Conservation (phyloP, 2,797 vertebrate genomes). For the Jordanella pulchra region DNA sequence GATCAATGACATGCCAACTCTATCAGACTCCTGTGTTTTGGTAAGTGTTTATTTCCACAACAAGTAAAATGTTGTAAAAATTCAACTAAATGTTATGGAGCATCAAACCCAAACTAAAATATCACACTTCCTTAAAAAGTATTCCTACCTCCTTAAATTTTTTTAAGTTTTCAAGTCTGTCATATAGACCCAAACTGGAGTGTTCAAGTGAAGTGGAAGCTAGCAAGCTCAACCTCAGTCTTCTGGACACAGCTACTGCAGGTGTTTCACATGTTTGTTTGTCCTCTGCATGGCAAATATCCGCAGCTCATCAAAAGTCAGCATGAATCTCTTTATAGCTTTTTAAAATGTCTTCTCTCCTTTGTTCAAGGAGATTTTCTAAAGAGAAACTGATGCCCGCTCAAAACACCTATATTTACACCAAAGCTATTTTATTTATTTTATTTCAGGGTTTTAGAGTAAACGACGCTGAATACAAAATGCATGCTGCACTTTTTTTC, state of each 20-base stretch:
- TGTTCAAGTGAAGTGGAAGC: not conserved
- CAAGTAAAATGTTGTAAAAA: conserved; percentile 6
- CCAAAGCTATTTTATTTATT: not conserved
- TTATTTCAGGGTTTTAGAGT: not conserved
- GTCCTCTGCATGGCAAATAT: not conserved
- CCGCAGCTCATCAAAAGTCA: not conserved
- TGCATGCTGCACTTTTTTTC: not conserved
- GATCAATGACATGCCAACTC: conserved; percentile 82
- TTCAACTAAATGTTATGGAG: not conserved
- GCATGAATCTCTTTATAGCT: not conserved
- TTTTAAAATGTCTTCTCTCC: not conserved
- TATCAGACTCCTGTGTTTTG: conserved; percentile 82
- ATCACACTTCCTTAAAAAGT: not conserved
- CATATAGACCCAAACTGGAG: not conserved
- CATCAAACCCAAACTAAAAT: not conserved
- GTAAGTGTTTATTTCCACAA: conserved; percentile 58
- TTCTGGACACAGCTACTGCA: not conserved
- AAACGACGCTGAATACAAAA: not conserved
- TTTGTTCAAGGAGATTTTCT: not conserved
- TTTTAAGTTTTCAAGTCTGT: not conserved
- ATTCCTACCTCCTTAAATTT: no score
- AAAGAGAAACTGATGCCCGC: not conserved
- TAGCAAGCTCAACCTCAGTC: not conserved
- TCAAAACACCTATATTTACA: not conserved
- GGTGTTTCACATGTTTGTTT: not conserved